Evolutionary conservation across 2,113 vertebrate species (phyloP).

Genomic region (Paramormyrops kingsleyae): DNA sequence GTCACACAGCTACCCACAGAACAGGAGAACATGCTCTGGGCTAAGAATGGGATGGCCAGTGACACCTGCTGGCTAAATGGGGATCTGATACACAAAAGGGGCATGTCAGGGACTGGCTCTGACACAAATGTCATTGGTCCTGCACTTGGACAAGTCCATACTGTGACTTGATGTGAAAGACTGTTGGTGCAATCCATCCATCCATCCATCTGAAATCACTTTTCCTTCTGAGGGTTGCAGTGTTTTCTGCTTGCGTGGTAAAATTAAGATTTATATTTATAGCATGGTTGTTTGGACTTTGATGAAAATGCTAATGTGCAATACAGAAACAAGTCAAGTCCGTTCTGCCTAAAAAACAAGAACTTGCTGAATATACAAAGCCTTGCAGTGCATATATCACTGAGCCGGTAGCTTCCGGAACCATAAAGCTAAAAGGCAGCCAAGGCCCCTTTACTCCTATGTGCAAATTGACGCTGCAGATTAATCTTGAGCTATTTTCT

Average conservation of each 20-base stretch:
- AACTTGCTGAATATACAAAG: background rate
- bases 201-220: background rate
- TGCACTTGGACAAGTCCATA: background rate
- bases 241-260: background rate
- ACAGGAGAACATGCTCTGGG: background rate
- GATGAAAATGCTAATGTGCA: background rate
- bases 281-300: background rate
- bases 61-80: background rate
- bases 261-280: background rate
- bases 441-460: background rate
- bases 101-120: background rate
- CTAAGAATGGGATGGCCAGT: background rate
- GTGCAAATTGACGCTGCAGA: background rate
- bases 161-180: background rate
- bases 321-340: background rate
- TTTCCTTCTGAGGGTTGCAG: background rate
- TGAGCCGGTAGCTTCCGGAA: background rate
- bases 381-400: background rate
- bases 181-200: background rate
- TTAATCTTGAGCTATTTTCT: conserved; percentile 1
- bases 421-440: background rate
- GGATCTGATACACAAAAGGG: background rate
- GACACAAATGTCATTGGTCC: background rate
- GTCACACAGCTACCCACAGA: background rate
- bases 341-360: background rate